A percentile compares a stretch with the other conserved stretches of the same genome.
These are phyloP conservation scores for Mamestra configurata DNA, from an alignment of 1,140 invertebrate species.

Conservation along the genomic window DNA sequence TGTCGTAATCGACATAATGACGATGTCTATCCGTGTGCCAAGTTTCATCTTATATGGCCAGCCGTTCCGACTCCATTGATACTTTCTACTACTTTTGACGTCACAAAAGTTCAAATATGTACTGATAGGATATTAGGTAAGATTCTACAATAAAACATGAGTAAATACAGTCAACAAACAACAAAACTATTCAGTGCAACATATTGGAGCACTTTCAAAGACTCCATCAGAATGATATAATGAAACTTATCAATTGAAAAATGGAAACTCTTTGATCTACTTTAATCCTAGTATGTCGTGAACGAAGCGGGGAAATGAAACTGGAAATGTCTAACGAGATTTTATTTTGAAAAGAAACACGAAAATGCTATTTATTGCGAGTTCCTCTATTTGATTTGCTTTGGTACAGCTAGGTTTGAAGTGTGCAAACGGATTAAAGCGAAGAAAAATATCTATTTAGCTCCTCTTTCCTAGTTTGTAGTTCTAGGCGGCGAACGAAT, in stretches of 20 bases:
- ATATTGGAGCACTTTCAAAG: constrained; percentile 25
- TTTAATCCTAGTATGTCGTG: constrained; percentile 58
- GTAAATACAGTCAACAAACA: constrained; percentile 1
- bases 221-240: constrained; percentile 50
- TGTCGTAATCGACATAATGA: too few relatives aligned
- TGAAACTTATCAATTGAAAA: constrained; percentile 59
- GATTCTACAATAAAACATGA: not conserved
- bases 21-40: too few relatives aligned
- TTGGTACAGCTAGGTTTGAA: constrained; percentile 54
- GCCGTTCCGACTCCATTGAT: too few relatives aligned
- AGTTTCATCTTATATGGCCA: too few relatives aligned
- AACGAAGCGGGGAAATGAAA: constrained; percentile 58
- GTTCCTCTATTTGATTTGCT: constrained; percentile 62
- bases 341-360: constrained; percentile 67
- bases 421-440: constrained; percentile 61
- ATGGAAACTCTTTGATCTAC: constrained; percentile 56
- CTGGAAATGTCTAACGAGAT: constrained; percentile 67
- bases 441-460: constrained; percentile 58
- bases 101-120: too few relatives aligned
- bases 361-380: constrained; percentile 65
- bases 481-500: constrained; percentile 42
- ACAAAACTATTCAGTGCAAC: not conserved
- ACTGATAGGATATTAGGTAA: too few relatives aligned
- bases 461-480: constrained; percentile 20
- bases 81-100: too few relatives aligned